A percentile compares a stretch with the other conserved stretches of the same genome.
These are phyloP conservation scores for Chitala chitala DNA, from an alignment of 2,113 vertebrate species.

Conservation along the genomic window DNA sequence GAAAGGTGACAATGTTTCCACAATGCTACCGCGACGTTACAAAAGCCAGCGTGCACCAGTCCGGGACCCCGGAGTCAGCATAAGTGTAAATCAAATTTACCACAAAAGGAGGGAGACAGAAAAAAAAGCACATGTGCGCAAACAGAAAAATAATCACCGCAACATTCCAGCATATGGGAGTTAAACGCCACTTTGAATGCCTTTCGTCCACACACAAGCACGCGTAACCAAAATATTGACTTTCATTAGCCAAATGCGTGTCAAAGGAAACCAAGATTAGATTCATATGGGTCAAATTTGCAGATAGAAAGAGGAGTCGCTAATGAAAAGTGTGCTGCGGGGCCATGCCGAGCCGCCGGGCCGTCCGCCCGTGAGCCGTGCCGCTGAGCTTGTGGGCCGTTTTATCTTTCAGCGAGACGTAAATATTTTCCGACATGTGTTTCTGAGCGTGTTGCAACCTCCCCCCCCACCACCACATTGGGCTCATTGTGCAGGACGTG, in stretches of 20 bases:
- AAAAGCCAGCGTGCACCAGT: not conserved
- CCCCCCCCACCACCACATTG: too few species aligned
- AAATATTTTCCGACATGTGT: conserved; percentile 59
- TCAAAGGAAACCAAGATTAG: conserved; percentile 58
- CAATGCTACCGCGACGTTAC: not conserved
- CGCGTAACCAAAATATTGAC: conserved; percentile 56
- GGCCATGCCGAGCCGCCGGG: conserved; percentile 1
- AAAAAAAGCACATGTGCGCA: not conserved
- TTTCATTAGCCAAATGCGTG: conserved; percentile 57
- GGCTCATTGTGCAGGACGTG: conserved; percentile 50
- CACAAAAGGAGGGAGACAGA: not conserved
- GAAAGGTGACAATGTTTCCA: conserved; percentile 7
- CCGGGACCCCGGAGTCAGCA: not conserved
- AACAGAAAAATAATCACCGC: conserved; percentile 3
- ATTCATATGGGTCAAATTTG: conserved; percentile 53
- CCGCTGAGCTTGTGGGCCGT: conserved; percentile 39
- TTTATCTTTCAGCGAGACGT: conserved; percentile 60
- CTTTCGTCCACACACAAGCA: conserved; percentile 21
- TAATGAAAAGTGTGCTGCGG: conserved; percentile 55
- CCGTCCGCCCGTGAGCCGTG: conserved; percentile 25
- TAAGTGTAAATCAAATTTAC: conserved; percentile 14
- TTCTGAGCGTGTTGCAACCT: conserved; percentile 44
- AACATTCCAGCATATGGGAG: not conserved
- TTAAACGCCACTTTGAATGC: conserved; percentile 3
- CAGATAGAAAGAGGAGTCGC: conserved; percentile 40